These are phyloP conservation scores for Alosa alosa DNA, from an alignment of 2,113 vertebrate species.

Conservation along the genomic window DNA sequence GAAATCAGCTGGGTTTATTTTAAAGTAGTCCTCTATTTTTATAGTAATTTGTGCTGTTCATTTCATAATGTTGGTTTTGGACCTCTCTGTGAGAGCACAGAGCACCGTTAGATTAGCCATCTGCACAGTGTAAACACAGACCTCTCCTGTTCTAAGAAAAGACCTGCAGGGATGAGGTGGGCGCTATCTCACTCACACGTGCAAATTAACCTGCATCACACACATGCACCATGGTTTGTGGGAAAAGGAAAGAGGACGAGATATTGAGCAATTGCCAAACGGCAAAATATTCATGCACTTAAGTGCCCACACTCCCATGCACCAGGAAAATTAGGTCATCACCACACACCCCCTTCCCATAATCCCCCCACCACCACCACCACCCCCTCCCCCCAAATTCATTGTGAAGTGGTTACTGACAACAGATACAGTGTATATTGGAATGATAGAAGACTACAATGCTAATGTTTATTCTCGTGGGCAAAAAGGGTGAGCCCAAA, in stretches of 20 bases:
- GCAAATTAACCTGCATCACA: slow-evolving; percentile 1
- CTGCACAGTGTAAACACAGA: slow-evolving; percentile 72
- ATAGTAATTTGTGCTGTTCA: slow-evolving; percentile 76
- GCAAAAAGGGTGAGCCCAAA: neutral
- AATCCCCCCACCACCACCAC: too few relatives aligned
- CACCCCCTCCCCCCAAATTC: neutral
- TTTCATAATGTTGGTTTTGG: slow-evolving; percentile 82
- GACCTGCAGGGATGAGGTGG: slow-evolving; percentile 53
- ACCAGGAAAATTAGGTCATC: slow-evolving; percentile 12
- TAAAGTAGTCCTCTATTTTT: slow-evolving; percentile 75
- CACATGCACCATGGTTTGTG: slow-evolving; percentile 23
- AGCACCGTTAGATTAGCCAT: slow-evolving; percentile 69
- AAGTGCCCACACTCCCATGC: neutral
- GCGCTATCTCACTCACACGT: slow-evolving; percentile 45
- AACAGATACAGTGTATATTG: neutral
- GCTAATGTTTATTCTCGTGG: neutral
- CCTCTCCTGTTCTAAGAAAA: slow-evolving; percentile 61
- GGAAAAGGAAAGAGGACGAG: neutral
- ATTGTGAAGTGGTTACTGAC: neutral
- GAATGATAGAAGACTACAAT: slow-evolving; percentile 5
- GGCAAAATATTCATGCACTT: neutral
- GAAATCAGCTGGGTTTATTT: slow-evolving; percentile 82
- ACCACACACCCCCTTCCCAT: neutral
- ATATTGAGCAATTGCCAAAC: neutral
- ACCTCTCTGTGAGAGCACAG: slow-evolving; percentile 66